Evolutionary conservation across 2,888 invertebrate genomes (phyloP).

Genomic region (Caenorhabditis afra): DNA sequence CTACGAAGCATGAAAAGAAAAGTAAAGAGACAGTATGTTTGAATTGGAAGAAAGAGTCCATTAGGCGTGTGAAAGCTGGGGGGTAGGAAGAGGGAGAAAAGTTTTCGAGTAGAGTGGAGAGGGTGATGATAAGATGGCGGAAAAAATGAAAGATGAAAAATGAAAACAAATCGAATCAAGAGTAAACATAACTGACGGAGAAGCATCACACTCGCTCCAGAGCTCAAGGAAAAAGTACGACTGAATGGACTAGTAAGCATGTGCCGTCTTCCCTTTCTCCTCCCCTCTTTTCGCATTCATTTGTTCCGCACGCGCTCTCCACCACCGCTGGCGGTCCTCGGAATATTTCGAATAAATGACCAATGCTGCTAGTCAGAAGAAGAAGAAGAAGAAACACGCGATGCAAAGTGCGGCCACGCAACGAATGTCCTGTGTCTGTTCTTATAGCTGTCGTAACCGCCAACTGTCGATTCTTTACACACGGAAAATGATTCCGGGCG

Average conservation of each 20-base stretch:
- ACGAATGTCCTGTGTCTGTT: slow-evolving; percentile 27
- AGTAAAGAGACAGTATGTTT: too few species aligned
- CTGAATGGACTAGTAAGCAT: slow-evolving; percentile 19
- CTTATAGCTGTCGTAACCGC: slow-evolving; percentile 11
- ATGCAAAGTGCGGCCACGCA: slow-evolving; percentile 9
- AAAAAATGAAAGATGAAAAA: too few species aligned
- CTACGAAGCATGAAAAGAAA: too few species aligned
- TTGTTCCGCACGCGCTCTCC: slow-evolving; percentile 10
- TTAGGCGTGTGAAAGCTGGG: too few species aligned
- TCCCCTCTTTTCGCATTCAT: slow-evolving; percentile 27
- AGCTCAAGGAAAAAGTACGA: background rate
- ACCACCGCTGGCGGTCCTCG: slow-evolving; percentile 12
- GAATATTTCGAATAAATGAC: slow-evolving; percentile 51
- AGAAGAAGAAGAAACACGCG: background rate
- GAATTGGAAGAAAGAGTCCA: too few species aligned
- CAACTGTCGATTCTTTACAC: background rate
- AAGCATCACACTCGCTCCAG: background rate
- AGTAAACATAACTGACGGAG: slow-evolving; percentile 4
- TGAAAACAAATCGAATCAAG: slow-evolving; percentile 16
- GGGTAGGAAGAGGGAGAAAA: too few species aligned
- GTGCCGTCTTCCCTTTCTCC: slow-evolving; percentile 12
- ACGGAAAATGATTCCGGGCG: too few species aligned
- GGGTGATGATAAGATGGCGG: slow-evolving; percentile 14
- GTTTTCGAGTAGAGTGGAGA: slow-evolving; percentile 12
- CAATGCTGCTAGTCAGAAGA: background rate